Evolutionary conservation across 2,888 invertebrate species (phyloP), one percentile per base, ranked within the genome.

Genomic region (Drosophila siamana): DNA sequence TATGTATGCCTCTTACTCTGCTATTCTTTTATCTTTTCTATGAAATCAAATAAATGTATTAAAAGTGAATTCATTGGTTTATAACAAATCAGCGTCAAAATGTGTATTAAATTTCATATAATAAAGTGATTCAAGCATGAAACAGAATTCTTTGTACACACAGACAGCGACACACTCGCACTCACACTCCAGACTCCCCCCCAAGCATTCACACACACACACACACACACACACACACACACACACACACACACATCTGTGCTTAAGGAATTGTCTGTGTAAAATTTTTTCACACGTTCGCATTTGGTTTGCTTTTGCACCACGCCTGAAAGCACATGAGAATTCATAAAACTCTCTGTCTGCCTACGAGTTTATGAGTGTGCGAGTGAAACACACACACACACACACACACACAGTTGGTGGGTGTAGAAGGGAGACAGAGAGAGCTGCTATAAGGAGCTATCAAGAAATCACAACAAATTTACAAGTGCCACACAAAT

Each of bases 381-480:
- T 44, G 66, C 43, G 57, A 16, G 19, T 1, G 36, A 60, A 48
- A 41, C 54, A 65, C 41, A 65, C 66, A 63, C 30, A 54, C 57
- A 62, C 28, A 62, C 56, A 60, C 33, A 15, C 48, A 44, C 51
- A 36, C 43, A 47, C 28, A n/a, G 13, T 19, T 7, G 9, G 9
- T 2, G 19, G n/a, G 7, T 22, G 54, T 2, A 13, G 4, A 4
- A 11, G 44, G 24, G 44, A 55, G 11, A 22, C 2, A 19, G 44
- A 55, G 11, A 22, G 36, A 38, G 41, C 33, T 19, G 28, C 51
- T 56, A 57, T 28, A 64, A 79, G 85, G 60, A 85, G 85, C 85
- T 86, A 85, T 85, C 85, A 86, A 86, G 75, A 86, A 86, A 88
- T 86, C 88, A 88, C 86, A 86, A 86, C 88, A 86, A 86, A 86